Base-by-base conservation (phyloP, 2,113 vertebrate genomes). In the Pterophyllum scalare region DNA sequence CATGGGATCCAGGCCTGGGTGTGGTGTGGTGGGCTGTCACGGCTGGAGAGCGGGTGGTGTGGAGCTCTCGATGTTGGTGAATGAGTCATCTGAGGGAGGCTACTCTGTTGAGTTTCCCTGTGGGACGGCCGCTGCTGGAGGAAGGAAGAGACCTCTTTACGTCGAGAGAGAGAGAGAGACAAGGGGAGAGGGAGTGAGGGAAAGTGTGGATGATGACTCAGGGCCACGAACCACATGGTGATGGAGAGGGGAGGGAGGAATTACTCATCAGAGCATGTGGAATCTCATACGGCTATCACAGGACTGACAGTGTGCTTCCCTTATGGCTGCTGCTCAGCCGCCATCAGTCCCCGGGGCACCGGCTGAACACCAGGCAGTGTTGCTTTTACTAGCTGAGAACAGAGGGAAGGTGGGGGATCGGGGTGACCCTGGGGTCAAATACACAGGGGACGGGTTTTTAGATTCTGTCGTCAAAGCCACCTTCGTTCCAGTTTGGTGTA, bases 201-300 rank as follows among this genome's bases (percentile, higher is more conserved):
- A 94, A 92, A 92, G 93, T 91, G 91, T 89, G 91, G 92, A 92
- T 59, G 88, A 97, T 96, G 97, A 97, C 95, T 96, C 96, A 96
- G 89, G 95, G 92, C 94, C 92, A 95, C 89, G 94, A 95, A 96
- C 96, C 97, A 96, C 94, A 94, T 91, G 90, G 88, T 43, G 80
- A 86, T 89, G 94, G 94, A 95, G 91, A 93, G 94, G 83, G 93
- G 93, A 93, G 93, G 83, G 93, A 96, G 95, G 94, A 95, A 95
- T 98, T 97, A 97, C 97, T 98, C 97, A 97, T 95, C 93, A 95
- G 94, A 95, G 96, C 96, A 95, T 94, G 94, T 96, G 96, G 96
- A 97, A 96, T 97, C 97, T 97, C 96, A 96, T 96, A 93, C 77
- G 82, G 91, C 94, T 96, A 96, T 97, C 97, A 97, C 96, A 97